Evolutionary conservation across 2,113 vertebrate genomes (phyloP).

Genomic region (Nyctereutes procyonoides): DNA sequence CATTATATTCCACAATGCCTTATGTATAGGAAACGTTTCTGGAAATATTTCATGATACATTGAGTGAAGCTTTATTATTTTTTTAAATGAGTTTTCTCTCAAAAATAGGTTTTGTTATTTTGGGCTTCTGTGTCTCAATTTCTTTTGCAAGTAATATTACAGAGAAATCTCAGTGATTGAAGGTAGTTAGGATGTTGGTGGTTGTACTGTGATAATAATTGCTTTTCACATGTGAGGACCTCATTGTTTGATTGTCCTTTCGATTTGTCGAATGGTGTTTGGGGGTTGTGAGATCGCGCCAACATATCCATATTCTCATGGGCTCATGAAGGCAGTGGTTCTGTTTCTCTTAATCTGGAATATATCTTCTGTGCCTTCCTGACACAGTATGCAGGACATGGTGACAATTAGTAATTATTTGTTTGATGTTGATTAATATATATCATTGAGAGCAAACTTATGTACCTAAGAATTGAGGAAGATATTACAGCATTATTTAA

Average conservation of each 20-base stretch:
- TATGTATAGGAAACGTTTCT: background rate
- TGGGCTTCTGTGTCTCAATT: background rate
- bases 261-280: background rate
- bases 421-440: constrained; percentile 27
- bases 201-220: background rate
- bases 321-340: background rate
- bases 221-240: background rate
- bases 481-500: constrained; percentile 1
- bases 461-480: background rate
- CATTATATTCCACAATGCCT: background rate
- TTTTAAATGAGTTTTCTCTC: background rate
- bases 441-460: constrained; percentile 30
- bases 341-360: background rate
- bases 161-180: background rate
- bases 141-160: background rate
- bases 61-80: constrained; percentile 7
- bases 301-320: background rate
- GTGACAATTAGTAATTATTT: background rate
- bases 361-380: background rate
- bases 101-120: background rate
- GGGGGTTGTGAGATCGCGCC: background rate
- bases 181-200: background rate
- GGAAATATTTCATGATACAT: background rate
- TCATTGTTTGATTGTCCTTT: background rate
- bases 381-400: background rate